A percentile compares a stretch with the other conserved stretches of the same genome.
Conservation (phyloP, 2,797 vertebrate genomes). For the Schizopygopsis pylzovi region DNA sequence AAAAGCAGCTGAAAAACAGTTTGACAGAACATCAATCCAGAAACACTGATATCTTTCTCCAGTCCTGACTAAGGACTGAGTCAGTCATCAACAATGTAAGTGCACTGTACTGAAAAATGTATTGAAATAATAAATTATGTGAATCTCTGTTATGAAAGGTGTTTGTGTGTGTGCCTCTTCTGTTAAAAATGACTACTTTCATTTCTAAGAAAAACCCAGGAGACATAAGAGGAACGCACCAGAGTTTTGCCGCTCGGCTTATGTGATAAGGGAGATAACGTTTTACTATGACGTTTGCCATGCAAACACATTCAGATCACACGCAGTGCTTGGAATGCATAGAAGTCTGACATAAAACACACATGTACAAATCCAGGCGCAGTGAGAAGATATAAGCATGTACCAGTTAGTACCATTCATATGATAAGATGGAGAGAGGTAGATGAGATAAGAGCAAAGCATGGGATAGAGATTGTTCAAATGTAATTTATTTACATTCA, state of each 20-base stretch:
- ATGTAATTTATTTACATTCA: background rate
- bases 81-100: background rate
- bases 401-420: conserved; percentile 34
- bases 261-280: conserved; percentile 8
- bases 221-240: background rate
- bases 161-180: background rate
- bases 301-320: conserved; percentile 37
- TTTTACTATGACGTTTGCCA: conserved; percentile 14
- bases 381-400: conserved; percentile 12
- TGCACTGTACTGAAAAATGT: too few relatives aligned
- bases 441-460: conserved; percentile 25
- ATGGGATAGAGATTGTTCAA: background rate
- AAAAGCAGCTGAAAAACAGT: background rate
- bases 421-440: background rate
- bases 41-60: background rate
- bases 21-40: background rate
- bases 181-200: conserved; percentile 6
- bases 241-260: background rate
- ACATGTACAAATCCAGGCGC: conserved; percentile 48
- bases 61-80: background rate
- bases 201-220: background rate
- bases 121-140: background rate
- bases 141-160: background rate
- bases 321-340: conserved; percentile 57
- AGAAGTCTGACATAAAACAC: conserved; percentile 57